phyloP scores from a whole-genome alignment of 2,113 vertebrate genomes.

The Alosa alosa region DNA sequence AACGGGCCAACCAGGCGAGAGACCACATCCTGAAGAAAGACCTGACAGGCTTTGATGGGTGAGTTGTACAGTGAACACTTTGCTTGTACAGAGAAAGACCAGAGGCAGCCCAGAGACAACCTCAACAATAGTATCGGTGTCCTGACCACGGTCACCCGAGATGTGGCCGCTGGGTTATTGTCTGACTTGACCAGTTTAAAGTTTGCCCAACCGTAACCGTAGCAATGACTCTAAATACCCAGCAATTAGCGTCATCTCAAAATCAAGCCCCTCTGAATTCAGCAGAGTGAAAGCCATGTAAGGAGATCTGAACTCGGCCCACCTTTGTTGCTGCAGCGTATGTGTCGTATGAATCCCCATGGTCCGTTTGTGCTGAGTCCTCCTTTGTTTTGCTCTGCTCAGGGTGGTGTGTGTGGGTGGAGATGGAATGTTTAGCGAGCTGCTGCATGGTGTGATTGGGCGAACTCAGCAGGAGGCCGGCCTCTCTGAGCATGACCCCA shows the following conservation, averaged over 20 bases:
- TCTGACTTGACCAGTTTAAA: neutral
- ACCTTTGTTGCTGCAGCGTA: neutral
- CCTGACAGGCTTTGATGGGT: slow-evolving; percentile 77
- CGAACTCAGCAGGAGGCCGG: slow-evolving; percentile 77
- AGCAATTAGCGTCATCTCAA: slow-evolving; percentile 10
- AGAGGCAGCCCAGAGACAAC: neutral
- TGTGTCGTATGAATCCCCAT: neutral
- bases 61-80: slow-evolving; percentile 28
- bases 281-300: neutral
- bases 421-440: slow-evolving; percentile 81
- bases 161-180: neutral
- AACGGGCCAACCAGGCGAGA: slow-evolving; percentile 75
- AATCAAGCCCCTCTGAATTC: neutral
- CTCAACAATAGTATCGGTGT: slow-evolving; percentile 3
- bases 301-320: neutral
- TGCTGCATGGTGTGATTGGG: slow-evolving; percentile 78
- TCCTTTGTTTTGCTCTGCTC: slow-evolving; percentile 41
- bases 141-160: neutral
- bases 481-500: slow-evolving; percentile 66
- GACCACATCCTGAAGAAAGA: slow-evolving; percentile 79
- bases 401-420: slow-evolving; percentile 82
- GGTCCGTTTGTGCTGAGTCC: neutral
- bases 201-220: neutral
- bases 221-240: neutral
- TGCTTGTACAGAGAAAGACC: neutral